phyloP scores from a whole-genome alignment of 2,797 vertebrate species.

The Tachyglossus aculeatus region DNA sequence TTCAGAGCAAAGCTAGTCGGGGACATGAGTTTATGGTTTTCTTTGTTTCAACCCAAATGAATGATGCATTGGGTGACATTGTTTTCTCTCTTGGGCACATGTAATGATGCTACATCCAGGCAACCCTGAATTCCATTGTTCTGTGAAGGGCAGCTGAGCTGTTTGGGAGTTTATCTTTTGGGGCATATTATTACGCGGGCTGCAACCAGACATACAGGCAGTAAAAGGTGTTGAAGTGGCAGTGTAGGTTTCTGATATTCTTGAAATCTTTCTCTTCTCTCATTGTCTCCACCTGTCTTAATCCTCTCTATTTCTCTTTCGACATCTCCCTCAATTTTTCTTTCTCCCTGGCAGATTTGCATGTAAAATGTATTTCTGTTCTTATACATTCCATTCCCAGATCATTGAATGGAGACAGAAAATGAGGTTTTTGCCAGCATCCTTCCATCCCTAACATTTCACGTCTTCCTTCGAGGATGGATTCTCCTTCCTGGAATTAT shows the following conservation, averaged over 20 bases:
- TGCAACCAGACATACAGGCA: not conserved
- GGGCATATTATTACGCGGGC: not conserved
- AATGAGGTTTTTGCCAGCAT: not conserved
- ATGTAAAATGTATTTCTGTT: not conserved
- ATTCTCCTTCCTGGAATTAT: not conserved
- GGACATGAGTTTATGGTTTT: no score
- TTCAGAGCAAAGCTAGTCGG: no score
- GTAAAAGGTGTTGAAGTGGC: not conserved
- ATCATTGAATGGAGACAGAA: not conserved
- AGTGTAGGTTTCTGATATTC: not conserved
- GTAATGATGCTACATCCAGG: not conserved
- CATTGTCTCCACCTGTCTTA: no score
- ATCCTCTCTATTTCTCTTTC: not conserved
- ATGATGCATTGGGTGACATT: no score
- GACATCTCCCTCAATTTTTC: not conserved
- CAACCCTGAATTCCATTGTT: not conserved
- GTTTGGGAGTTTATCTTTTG: not conserved
- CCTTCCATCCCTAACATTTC: not conserved
- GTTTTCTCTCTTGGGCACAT: not conserved
- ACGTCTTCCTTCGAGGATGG: not conserved
- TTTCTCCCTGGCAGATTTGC: not conserved
- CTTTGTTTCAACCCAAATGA: no score
- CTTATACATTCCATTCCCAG: not conserved
- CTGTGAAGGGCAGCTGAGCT: not conserved
- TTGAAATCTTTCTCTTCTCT: not conserved